Evolutionary conservation across 2,888 invertebrate species (phyloP).

Genomic region (Choristoneura rosaceana): DNA sequence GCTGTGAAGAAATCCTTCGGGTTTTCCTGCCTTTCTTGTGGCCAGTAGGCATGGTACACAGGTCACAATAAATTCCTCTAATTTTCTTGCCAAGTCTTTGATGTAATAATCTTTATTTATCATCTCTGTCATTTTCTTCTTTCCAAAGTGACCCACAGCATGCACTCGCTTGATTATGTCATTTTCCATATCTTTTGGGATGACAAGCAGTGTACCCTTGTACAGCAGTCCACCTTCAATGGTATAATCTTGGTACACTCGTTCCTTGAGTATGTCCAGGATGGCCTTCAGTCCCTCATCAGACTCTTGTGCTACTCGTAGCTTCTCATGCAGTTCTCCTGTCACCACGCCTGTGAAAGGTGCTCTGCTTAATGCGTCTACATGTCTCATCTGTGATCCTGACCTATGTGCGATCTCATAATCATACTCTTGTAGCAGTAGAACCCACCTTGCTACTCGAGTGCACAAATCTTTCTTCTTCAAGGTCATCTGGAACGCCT

Average conservation of each 20-base stretch:
- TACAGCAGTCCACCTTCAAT: constrained; percentile 5
- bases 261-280: neutral
- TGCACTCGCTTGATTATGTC: constrained; percentile 46
- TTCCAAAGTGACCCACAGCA: constrained; percentile 47
- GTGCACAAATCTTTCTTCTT: constrained; percentile 37
- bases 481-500: constrained; percentile 41
- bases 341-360: neutral
- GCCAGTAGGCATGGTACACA: constrained; percentile 48
- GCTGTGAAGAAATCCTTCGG: constrained; percentile 52
- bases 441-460: neutral
- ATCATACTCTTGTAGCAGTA: neutral
- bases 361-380: neutral
- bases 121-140: constrained; percentile 42
- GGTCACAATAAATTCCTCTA: constrained; percentile 34
- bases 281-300: neutral
- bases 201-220: neutral
- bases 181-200: neutral
- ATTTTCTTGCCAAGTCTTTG: constrained; percentile 43
- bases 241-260: constrained; percentile 1
- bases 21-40: constrained; percentile 50
- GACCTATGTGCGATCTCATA: neutral
- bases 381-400: neutral
- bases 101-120: constrained; percentile 46
- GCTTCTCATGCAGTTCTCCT: neutral
- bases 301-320: neutral